Conservation (phyloP, 2,797 vertebrate species). For the Scolopax bukidnonensis region DNA sequence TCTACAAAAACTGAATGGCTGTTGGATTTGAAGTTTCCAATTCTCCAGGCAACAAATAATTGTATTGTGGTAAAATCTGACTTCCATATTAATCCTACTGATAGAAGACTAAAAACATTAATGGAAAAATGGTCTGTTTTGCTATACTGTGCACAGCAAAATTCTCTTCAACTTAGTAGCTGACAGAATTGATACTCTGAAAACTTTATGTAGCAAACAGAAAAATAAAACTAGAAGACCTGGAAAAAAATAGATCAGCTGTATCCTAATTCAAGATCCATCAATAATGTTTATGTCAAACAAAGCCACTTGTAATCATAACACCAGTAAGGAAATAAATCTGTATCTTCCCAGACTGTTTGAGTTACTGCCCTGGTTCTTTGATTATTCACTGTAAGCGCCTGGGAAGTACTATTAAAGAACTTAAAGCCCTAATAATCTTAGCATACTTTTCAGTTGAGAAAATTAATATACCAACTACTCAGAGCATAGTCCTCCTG, state of each 20-base stretch:
- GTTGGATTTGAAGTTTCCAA: neutral
- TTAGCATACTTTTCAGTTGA: neutral
- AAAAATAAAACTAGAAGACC: neutral
- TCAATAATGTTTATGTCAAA: neutral
- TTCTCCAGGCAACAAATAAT: slow-evolving; percentile 9
- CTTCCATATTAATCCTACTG: slow-evolving; percentile 28
- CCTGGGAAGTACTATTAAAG: neutral
- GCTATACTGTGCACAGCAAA: neutral
- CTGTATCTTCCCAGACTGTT: neutral
- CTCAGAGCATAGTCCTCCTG: neutral
- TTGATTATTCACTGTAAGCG: neutral
- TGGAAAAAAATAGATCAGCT: neutral
- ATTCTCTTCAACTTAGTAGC: neutral
- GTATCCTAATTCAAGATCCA: neutral
- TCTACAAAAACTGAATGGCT: slow-evolving; percentile 30
- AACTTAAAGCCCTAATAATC: slow-evolving; percentile 9
- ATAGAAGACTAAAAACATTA: slow-evolving; percentile 42
- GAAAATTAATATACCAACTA: slow-evolving; percentile 2
- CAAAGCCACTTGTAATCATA: neutral
- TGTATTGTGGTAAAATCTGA: slow-evolving; percentile 4
- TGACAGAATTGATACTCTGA: neutral
- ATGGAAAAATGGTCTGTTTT: neutral
- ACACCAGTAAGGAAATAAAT: slow-evolving; percentile 2
- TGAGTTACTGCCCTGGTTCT: neutral
- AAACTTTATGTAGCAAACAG: neutral